phyloP scores from a whole-genome alignment of 2,888 invertebrate species.

The Andricus quercusramuli region DNA sequence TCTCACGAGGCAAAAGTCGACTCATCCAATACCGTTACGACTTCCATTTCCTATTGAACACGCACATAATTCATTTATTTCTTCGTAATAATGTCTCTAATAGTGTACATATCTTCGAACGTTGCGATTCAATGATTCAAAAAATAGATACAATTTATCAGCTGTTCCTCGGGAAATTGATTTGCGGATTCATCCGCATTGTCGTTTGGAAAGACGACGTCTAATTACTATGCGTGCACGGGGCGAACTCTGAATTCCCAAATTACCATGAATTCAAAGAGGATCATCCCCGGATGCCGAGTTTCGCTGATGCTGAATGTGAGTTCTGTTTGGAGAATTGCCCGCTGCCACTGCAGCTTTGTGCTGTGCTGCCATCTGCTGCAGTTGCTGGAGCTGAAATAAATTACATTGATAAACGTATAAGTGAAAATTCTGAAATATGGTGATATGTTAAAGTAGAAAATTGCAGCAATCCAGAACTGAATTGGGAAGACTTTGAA shows the following conservation, averaged over 20 bases:
- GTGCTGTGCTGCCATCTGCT: slow-evolving; percentile 75
- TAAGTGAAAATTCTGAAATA: slow-evolving; percentile 7
- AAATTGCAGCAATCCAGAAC: too few species aligned
- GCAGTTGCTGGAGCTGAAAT: slow-evolving; percentile 73
- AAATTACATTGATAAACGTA: not conserved
- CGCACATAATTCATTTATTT: slow-evolving; percentile 55
- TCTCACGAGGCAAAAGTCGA: slow-evolving; percentile 61
- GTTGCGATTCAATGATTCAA: slow-evolving; percentile 49
- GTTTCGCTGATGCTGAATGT: slow-evolving; percentile 73
- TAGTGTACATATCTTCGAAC: slow-evolving; percentile 48
- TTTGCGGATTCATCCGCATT: not conserved
- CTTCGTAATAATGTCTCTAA: slow-evolving; percentile 52
- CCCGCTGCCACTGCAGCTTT: slow-evolving; percentile 71
- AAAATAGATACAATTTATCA: slow-evolving; percentile 49
- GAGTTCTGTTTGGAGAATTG: slow-evolving; percentile 71
- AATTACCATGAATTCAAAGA: slow-evolving; percentile 65
- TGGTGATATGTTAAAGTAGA: too few species aligned
- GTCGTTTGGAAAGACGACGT: not conserved
- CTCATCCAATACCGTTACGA: slow-evolving; percentile 2
- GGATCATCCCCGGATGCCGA: slow-evolving; percentile 73
- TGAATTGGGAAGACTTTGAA: too few species aligned
- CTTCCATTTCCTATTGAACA: slow-evolving; percentile 63
- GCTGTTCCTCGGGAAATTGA: slow-evolving; percentile 15
- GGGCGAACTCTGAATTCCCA: not conserved
- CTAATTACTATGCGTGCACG: slow-evolving; percentile 20